A percentile compares a stretch with the other conserved stretches of the same genome.
These are phyloP conservation scores for Coelinius sp. DNA, from an alignment of 2,888 invertebrate species.

Conservation along the genomic window DNA sequence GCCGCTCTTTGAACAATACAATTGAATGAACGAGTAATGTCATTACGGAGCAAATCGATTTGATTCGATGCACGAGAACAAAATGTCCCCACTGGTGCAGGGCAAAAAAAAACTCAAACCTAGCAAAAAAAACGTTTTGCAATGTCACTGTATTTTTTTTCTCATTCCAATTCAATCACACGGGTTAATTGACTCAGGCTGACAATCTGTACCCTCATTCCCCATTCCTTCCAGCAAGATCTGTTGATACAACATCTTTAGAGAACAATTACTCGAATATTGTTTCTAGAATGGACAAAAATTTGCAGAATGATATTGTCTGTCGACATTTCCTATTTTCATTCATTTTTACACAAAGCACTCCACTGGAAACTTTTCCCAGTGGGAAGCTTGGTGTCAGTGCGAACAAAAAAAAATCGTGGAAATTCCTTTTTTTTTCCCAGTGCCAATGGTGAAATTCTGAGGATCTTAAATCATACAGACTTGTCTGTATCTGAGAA, in stretches of 20 bases:
- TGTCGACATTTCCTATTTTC: neutral
- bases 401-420: constrained; percentile 39
- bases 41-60: constrained; percentile 10
- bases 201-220: constrained; percentile 28
- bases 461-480: constrained; percentile 45
- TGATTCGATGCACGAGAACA: constrained; percentile 32
- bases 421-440: constrained; percentile 40
- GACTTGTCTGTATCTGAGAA: constrained; percentile 24
- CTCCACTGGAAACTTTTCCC: constrained; percentile 20
- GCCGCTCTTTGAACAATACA: constrained; percentile 15
- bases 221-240: neutral
- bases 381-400: constrained; percentile 4
- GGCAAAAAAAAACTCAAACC: constrained; percentile 44
- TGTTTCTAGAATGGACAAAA: constrained; percentile 13
- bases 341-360: neutral
- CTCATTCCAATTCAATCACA: neutral
- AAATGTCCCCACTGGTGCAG: constrained; percentile 3
- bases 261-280: constrained; percentile 24
- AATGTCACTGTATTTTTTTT: neutral
- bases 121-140: constrained; percentile 23
- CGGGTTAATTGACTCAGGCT: constrained; percentile 27
- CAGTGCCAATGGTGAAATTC: neutral
- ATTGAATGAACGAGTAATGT: constrained; percentile 17
- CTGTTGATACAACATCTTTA: neutral
- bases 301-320: neutral